These are phyloP conservation scores for Hippoglossus hippoglossus DNA, from an alignment of 2,797 vertebrate genomes.

Conservation along the genomic window DNA sequence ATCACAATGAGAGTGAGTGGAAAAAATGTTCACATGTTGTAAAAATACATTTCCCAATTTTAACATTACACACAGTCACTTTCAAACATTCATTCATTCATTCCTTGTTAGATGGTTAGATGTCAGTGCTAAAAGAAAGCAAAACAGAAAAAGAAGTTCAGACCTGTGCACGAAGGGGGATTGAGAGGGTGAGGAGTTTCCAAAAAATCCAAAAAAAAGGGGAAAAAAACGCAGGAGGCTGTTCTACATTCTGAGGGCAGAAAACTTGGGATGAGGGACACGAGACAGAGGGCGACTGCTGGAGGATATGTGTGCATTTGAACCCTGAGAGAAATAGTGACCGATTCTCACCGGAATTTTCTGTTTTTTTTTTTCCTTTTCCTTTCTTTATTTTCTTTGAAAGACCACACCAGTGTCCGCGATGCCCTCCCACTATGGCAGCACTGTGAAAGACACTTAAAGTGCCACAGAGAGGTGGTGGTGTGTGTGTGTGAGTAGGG, in stretches of 20 bases:
- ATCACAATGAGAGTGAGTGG: conserved; percentile 85
- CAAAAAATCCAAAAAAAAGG: conserved; percentile 38
- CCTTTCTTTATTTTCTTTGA: conserved; percentile 35
- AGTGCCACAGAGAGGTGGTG: conserved; percentile 40
- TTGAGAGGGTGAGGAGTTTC: conserved; percentile 36
- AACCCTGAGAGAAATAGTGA: conserved; percentile 88
- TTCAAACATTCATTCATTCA: conserved; percentile 83
- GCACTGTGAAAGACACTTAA: conserved; percentile 53
- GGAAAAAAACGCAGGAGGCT: conserved; percentile 33
- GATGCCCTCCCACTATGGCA: conserved; percentile 30
- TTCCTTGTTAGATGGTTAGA: conserved; percentile 83
- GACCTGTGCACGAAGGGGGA: conserved; percentile 69
- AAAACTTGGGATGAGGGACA: conserved; percentile 58
- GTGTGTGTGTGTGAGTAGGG: conserved; percentile 4
- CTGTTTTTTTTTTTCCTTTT: conserved; percentile 48
- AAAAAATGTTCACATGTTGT: conserved; percentile 90
- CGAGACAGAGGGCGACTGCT: conserved; percentile 71
- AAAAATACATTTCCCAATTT: conserved; percentile 97
- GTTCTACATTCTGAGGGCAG: conserved; percentile 64
- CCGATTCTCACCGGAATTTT: conserved; percentile 74
- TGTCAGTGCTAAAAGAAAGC: conserved; percentile 82
- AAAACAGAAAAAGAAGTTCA: conserved; percentile 49
- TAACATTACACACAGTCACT: conserved; percentile 81
- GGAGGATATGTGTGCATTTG: conserved; percentile 85
- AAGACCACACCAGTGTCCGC: conserved; percentile 70